Base-by-base conservation (phyloP, 2,797 vertebrate species). In the Potorous gilbertii region DNA sequence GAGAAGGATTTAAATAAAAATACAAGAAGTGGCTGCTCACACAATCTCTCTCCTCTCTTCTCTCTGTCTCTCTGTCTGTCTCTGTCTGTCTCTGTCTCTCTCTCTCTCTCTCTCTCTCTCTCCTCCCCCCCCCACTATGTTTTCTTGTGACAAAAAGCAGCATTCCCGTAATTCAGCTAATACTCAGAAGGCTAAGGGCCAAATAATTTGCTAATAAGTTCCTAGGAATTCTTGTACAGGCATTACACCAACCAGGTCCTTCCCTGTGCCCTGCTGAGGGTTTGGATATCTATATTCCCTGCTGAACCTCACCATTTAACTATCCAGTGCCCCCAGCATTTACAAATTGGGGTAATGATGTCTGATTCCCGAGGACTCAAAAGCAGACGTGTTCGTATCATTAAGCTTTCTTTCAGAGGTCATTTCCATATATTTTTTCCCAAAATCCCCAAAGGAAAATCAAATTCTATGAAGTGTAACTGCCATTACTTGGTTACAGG, bases 211-310 rank as follows among this genome's bases (percentile, higher is more conserved):
- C 29, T 29, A 54, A 90, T 27, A 21, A 18, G n/a, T 28, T 87
- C 90, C 31, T 27, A 90, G 29, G 34, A 50, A 87, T 87, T 50
- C 40, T 81, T 46, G 8, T 40, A 9, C 5, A 90, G 28, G 16
- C 54, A 18, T 54, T 54, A 54, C 16, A 90, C 27, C 90, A 54
- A 29, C 1, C 11, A 24, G 40, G 5, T 4, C 12, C 46, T 90
- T 34, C 92, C 21, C 62, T 66, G n/a, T 52, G 8, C n/a, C 0
- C 27, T 90, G 21, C 18, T 28, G 90, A 52, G 31, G 31, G 46
- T 92, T 18, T 1, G 16, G 46, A 0, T 0, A 34, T 54, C 55
- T 16, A 11, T 12, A 52, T 0, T 0, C 0, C 0, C 50, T 34
- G 40, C n/a, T 81, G n/a, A 81, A 18, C 40, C 66, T 81, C 2